Evolutionary conservation across 2,888 invertebrate genomes (phyloP).

Genomic region (Exephanes ischioxanthus): DNA sequence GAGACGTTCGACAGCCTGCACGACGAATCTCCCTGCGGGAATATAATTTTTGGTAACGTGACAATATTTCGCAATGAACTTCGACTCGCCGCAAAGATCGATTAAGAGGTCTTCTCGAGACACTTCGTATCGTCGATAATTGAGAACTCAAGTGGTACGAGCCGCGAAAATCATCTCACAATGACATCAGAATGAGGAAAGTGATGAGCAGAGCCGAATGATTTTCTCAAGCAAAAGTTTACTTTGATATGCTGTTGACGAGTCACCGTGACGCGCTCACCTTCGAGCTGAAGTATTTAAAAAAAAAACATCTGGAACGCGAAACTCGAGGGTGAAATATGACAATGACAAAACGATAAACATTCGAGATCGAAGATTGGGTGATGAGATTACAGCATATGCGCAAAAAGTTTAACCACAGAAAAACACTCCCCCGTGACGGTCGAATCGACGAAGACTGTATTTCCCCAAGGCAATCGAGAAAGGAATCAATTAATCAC

Average conservation of each 20-base stretch:
- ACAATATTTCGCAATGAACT: slow-evolving; percentile 34
- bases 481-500: slow-evolving; percentile 23
- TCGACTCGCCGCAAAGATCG: neutral
- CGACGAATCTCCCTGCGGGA: neutral
- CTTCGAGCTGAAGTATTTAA: neutral
- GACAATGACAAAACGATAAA: slow-evolving; percentile 14
- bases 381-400: neutral
- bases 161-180: too few species aligned
- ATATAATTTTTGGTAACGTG: slow-evolving; percentile 9
- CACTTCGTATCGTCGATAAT: too few species aligned
- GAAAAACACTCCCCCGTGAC: neutral
- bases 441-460: slow-evolving; percentile 31
- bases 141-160: too few species aligned
- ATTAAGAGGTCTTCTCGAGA: neutral
- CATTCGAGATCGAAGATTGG: slow-evolving; percentile 1
- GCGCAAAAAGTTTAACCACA: neutral
- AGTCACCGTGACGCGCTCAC: neutral
- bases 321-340: neutral
- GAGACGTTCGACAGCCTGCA: slow-evolving; percentile 5
- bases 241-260: neutral
- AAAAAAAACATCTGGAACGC: neutral
- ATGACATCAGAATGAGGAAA: neutral
- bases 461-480: slow-evolving; percentile 24
- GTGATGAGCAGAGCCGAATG: neutral
- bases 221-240: neutral